These are phyloP conservation scores for Xanthia icteritia DNA, from an alignment of 2,888 invertebrate species.

Conservation along the genomic window DNA sequence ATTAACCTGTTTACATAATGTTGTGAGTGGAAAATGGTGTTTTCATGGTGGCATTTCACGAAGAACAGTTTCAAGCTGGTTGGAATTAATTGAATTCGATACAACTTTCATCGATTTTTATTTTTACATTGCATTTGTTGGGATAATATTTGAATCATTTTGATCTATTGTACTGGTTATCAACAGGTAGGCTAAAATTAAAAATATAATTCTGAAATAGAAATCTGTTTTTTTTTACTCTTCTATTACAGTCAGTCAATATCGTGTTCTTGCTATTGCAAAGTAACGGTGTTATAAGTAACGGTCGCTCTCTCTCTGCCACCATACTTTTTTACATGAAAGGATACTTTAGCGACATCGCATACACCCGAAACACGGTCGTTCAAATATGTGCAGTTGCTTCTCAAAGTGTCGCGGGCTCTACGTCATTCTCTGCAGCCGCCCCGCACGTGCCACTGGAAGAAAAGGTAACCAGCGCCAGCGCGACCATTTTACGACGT, in stretches of 20 bases:
- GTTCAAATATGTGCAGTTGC: not conserved
- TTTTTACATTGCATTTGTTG: not conserved
- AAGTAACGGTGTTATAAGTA: too few species aligned
- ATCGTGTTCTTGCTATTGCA: not conserved
- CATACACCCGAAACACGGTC: not conserved
- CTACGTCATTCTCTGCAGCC: not conserved
- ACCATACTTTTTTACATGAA: too few species aligned
- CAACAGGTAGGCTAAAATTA: not conserved
- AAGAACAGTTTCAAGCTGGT: conserved; percentile 13
- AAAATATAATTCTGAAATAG: not conserved
- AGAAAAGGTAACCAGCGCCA: not conserved
- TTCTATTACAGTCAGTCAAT: not conserved
- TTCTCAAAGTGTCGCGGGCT: not conserved
- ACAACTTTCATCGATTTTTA: not conserved
- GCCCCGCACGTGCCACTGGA: not conserved
- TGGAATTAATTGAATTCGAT: not conserved
- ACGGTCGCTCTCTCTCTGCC: too few species aligned
- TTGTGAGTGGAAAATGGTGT: conserved; percentile 32
- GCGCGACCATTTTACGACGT: not conserved
- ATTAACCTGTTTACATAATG: conserved; percentile 62
- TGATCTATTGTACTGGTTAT: not conserved
- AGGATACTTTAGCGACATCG: not conserved
- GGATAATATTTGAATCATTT: not conserved
- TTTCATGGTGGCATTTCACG: conserved; percentile 31
- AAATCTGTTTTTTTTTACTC: not conserved